Evolutionary conservation across 2,797 vertebrate species (phyloP).

Genomic region (Bufotes viridis): DNA sequence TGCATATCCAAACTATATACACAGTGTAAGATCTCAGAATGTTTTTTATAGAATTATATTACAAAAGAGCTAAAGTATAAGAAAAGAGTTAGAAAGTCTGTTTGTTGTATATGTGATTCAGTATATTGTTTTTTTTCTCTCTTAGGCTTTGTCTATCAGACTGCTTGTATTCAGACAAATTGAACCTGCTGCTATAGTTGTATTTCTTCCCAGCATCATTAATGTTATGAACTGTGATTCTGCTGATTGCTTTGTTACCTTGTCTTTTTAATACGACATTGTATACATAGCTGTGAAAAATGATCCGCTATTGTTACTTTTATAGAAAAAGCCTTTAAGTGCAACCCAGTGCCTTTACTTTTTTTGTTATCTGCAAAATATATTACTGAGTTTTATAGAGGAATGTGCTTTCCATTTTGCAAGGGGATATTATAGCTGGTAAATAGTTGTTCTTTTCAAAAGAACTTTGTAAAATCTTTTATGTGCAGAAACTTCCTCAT

Average conservation of each 20-base stretch:
- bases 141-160: conserved; percentile 19
- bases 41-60: neutral
- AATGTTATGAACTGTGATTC: conserved; percentile 19
- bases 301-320: conserved; percentile 29
- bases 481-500: conserved; percentile 6
- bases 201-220: conserved; percentile 5
- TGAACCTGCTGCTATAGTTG: conserved; percentile 31
- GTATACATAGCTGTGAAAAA: conserved; percentile 25
- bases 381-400: conserved; percentile 31
- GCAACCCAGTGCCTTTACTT: conserved; percentile 6
- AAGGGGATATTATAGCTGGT: conserved; percentile 37
- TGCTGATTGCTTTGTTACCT: conserved; percentile 33
- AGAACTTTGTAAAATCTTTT: conserved; percentile 37
- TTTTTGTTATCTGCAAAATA: conserved; percentile 47
- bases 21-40: neutral
- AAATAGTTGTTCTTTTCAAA: conserved; percentile 20
- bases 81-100: neutral
- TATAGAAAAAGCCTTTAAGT: conserved; percentile 15
- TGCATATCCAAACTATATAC: neutral
- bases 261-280: conserved; percentile 34
- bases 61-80: neutral
- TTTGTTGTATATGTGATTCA: neutral
- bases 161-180: conserved; percentile 21
- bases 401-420: conserved; percentile 30
- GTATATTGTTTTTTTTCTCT: neutral